Evolutionary conservation across 1,140 invertebrate species (phyloP), one percentile per base, ranked within the genome.

Genomic region (Pissodes strobi): DNA sequence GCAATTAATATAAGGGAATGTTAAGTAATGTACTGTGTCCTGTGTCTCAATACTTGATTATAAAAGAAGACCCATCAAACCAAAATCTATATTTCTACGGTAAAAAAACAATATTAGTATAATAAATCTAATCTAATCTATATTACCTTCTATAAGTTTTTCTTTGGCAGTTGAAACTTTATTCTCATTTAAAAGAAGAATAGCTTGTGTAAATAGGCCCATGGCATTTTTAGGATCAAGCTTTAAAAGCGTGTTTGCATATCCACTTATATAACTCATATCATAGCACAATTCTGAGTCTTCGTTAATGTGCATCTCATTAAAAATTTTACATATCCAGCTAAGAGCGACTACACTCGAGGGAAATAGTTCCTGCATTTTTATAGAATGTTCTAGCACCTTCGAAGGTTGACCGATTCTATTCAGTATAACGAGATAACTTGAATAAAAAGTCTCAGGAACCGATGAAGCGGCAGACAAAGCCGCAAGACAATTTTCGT

Each of bases 261-360:
- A 85, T 23, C 68, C 30, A 51, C 76, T 77, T 37, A 89, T 83
- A 63, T 79, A 73, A 22, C 80, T 72, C 13, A 75, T 52, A 66
- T 76, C 67, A 48, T 78, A 69, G 70, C 78, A 69, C 43, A 78
- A 41, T 56, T 81, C 70, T 15, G 68, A 63, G 23, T 77, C 43
- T n/a, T 38, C 58, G 17, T 81, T 71, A 23, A 65, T 65, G 37
- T 69, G 74, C 22, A 73, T 68, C 67, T 88, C 81, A 27, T 79
- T 81, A 70, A 84, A 87, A 0, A 81, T 75, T 73, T 82, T 81
- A 69, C 86, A 87, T 59, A 87, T 82, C 83, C 85, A 87, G 73
- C 85, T 84, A 38, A 85, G 72, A 17, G 83, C 80, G 66, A 79
- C 80, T 27, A 76, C 69, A 70, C 83, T 80, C 0, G 79, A 69